Evolutionary conservation across 2,888 invertebrate species (phyloP), one percentile per base, ranked within the genome.

Genomic region (Polydrusus tereticollis): DNA sequence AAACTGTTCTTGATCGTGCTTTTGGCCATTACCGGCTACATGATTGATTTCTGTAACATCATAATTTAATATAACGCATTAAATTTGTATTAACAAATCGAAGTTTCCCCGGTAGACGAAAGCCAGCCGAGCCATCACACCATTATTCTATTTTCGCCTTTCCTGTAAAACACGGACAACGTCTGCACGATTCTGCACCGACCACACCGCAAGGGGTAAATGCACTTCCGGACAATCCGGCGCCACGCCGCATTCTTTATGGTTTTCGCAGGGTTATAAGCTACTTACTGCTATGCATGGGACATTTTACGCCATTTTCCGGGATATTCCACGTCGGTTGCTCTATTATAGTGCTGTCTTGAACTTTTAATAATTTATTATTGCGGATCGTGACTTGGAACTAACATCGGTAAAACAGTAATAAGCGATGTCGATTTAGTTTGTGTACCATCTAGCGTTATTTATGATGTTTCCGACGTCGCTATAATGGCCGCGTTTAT

Each of bases 161-260:
- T 70, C 70, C 73, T 66, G 62, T 67, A 33, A 57, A 47, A 50
- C 72, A 59, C 72, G 73, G 69, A 73, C 66, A 63, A 68, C 55
- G 69, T 66, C 67, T 72, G 68, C 64, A 68, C 64, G 47, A 58
- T 58, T 67, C 59, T 59, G 65, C 50, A 59, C 59, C 29, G 57
- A 41, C 16, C 33, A 26, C 45, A 14, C 64, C 36, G 59, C 45
- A 62, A 70, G 66, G 73, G 73, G 73, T 73, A 73, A 73, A 73
- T 73, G 73, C 73, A 73, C 73, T 73, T 73, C 73, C 73, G 73
- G 66, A 67, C 73, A 59, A 60, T 65, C 43, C 47, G 73, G 73
- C 73, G 73, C 73, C 73, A 66, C 33, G 57, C 29, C 50, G 59
- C 64, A 70, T 65, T 58, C 47, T 65, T 70, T 65, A 70, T 65